A percentile compares a stretch with the other conserved stretches of the same genome.
phyloP scores from a whole-genome alignment of 92 coral and sea anemone genomes.

The Umimayanthus kanabou region DNA sequence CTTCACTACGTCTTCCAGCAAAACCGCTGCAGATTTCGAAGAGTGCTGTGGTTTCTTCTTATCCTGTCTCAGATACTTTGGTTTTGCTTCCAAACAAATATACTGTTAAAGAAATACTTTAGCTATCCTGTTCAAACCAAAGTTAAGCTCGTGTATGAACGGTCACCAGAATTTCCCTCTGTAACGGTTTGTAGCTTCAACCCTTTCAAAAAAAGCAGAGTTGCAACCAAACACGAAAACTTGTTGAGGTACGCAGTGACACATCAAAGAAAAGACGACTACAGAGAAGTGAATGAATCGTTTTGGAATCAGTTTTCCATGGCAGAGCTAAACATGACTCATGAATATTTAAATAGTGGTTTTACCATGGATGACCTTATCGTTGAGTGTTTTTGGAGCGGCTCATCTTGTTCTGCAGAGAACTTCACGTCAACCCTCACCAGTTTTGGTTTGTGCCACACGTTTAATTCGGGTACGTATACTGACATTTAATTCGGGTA shows the following conservation, averaged over 20 bases:
- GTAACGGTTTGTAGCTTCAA: conserved; percentile 71
- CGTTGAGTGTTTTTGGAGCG: conserved; percentile 15
- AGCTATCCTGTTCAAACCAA: conserved; percentile 55
- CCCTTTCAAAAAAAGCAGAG: conserved; percentile 35
- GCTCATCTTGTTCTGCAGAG: not conserved
- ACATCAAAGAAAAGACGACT: not conserved
- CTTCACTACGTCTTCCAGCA: conserved; percentile 53
- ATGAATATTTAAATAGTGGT: conserved; percentile 5
- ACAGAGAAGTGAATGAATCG: not conserved
- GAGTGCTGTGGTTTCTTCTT: conserved; percentile 53
- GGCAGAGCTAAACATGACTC: conserved; percentile 18
- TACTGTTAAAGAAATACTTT: conserved; percentile 43
- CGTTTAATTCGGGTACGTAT: conserved; percentile 16
- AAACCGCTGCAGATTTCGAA: conserved; percentile 38
- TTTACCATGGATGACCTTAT: conserved; percentile 5
- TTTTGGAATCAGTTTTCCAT: conserved; percentile 23
- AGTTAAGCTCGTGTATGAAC: conserved; percentile 36
- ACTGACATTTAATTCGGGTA: not conserved
- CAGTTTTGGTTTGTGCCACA: conserved; percentile 24
- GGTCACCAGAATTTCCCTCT: conserved; percentile 54
- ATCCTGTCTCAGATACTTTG: conserved; percentile 32
- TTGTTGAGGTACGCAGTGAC: not conserved
- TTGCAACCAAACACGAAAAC: not conserved
- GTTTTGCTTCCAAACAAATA: conserved; percentile 32
- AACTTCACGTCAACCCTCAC: conserved; percentile 20